phyloP scores from a whole-genome alignment of 2,888 invertebrate genomes.

The Agrochola circellaris region DNA sequence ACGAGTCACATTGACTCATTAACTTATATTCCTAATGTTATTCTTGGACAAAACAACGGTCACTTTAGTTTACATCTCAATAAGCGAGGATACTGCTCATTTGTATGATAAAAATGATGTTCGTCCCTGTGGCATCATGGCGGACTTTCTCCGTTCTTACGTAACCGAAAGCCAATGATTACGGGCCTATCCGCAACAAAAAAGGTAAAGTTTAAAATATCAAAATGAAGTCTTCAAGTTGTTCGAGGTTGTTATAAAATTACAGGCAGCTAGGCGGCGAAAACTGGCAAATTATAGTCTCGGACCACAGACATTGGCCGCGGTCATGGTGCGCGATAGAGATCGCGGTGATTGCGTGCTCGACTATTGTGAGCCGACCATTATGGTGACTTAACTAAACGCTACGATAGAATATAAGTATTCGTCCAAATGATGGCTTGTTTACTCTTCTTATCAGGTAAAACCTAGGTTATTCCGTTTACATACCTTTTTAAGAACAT shows the following conservation, averaged over 20 bases:
- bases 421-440: slow-evolving; percentile 50
- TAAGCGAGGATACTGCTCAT: slow-evolving; percentile 60
- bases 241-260: slow-evolving; percentile 83
- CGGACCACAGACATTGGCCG: slow-evolving; percentile 80
- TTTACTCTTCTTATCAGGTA: slow-evolving; percentile 24
- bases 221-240: slow-evolving; percentile 85
- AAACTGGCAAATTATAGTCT: slow-evolving; percentile 89
- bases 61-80: slow-evolving; percentile 74
- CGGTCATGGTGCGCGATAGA: slow-evolving; percentile 79
- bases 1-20: slow-evolving; percentile 78
- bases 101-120: slow-evolving; percentile 64
- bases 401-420: slow-evolving; percentile 59
- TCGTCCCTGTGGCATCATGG: slow-evolving; percentile 57
- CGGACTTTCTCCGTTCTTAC: slow-evolving; percentile 69
- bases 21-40: slow-evolving; percentile 76
- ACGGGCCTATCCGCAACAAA: slow-evolving; percentile 70
- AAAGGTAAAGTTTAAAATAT: slow-evolving; percentile 76
- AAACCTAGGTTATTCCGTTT: not conserved
- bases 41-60: slow-evolving; percentile 66
- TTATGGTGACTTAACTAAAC: slow-evolving; percentile 78
- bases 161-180: slow-evolving; percentile 78
- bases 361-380: slow-evolving; percentile 80
- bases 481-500: not conserved
- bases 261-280: slow-evolving; percentile 87
- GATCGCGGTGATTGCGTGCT: slow-evolving; percentile 80